These are phyloP conservation scores for Rapana venosa DNA, from an alignment of 2,888 invertebrate species.

Conservation along the genomic window DNA sequence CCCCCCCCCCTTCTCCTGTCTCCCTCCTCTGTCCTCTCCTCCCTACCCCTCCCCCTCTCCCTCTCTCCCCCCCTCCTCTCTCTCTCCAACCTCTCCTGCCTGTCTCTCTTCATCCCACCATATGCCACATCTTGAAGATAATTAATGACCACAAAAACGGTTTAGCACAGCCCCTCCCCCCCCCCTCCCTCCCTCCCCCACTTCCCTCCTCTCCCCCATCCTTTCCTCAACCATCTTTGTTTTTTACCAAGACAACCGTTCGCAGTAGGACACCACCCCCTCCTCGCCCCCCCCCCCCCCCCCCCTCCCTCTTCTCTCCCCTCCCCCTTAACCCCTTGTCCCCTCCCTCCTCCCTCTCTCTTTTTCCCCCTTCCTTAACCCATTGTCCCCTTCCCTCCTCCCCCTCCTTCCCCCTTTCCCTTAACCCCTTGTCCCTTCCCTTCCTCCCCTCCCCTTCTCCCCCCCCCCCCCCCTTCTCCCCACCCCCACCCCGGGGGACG, in stretches of 20 bases:
- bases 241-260: background rate
- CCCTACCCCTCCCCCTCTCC: background rate
- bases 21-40: too few relatives aligned
- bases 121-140: background rate
- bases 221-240: too few relatives aligned
- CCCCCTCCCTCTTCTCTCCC: background rate
- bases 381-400: background rate
- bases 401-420: background rate
- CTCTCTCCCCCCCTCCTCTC: background rate
- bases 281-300: background rate
- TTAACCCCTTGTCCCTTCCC: background rate
- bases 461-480: background rate
- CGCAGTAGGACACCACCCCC: background rate
- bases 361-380: background rate
- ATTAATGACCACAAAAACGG: background rate
- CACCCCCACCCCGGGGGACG: constrained; percentile 37
- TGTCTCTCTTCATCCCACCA: background rate
- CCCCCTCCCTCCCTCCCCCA: background rate
- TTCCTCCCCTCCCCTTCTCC: background rate
- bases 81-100: background rate
- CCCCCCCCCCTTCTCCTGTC: too few relatives aligned
- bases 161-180: background rate
- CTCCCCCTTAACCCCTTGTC: background rate
- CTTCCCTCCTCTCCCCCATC: background rate
- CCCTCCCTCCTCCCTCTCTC: background rate